These are phyloP conservation scores for Leptonema lineaticorne DNA, from an alignment of 1,140 invertebrate genomes.

Conservation along the genomic window DNA sequence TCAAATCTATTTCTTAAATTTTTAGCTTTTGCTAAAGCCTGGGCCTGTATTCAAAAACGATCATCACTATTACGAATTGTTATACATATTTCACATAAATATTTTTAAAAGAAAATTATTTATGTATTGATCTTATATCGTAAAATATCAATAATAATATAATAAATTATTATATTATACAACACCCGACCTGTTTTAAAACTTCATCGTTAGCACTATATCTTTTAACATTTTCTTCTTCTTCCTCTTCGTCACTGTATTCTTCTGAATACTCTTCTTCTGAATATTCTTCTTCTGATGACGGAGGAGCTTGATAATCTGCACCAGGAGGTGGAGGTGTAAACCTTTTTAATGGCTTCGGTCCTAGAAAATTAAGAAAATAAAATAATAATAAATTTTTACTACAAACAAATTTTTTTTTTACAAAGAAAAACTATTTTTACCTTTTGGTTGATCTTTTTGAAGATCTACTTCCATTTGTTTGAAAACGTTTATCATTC, in stretches of 20 bases:
- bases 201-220: conserved; percentile 60
- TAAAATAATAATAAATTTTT: background rate
- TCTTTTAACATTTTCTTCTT: conserved; percentile 58
- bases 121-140: too few relatives aligned
- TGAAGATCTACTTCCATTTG: conserved; percentile 76
- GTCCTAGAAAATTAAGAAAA: conserved; percentile 52
- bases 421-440: conserved; percentile 28
- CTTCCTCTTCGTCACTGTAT: conserved; percentile 62
- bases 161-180: background rate
- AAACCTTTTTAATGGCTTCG: conserved; percentile 83
- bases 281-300: conserved; percentile 55
- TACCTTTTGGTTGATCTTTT: conserved; percentile 60
- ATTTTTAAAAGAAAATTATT: too few relatives aligned
- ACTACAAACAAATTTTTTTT: background rate
- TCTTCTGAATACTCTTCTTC: conserved; percentile 49
- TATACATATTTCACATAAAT: too few relatives aligned
- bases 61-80: too few relatives aligned
- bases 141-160: background rate
- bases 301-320: conserved; percentile 53
- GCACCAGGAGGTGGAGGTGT: conserved; percentile 82
- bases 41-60: too few relatives aligned
- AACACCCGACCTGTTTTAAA: conserved; percentile 58
- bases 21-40: conserved; percentile 79
- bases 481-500: conserved; percentile 83
- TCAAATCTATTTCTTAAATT: conserved; percentile 89